Base-by-base conservation (phyloP, 2,888 invertebrate species). In the Eutolmus rufibarbis region DNA sequence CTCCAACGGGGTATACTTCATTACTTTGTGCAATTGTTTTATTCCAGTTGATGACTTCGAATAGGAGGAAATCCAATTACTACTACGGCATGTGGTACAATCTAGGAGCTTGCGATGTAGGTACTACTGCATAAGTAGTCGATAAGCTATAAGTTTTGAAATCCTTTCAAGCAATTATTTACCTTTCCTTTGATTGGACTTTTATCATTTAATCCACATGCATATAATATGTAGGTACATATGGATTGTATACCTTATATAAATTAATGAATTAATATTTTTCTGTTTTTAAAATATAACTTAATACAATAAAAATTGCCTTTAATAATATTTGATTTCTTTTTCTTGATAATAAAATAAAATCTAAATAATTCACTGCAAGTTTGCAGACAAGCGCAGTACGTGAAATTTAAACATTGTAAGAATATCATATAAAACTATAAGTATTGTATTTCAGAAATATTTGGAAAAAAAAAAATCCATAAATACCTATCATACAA, bases 21-120 rank as follows among this genome's bases (percentile, higher is more conserved):
- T 88, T 88, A 88, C 86, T 28, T 86, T 90, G 90, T 90, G 90
- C 89, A 90, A 90, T 90, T 90, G 90, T 89, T 89, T 90, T 90
- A 90, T 90, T 90, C 90, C 90, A 89, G 89, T 89, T 88, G 88
- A 88, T 87, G 89, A 88, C 87, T 89, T 90, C 89, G 87, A 90
- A 89, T 89, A 82, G 78, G 89, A 74, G 19, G 85, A 74, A 74
- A 85, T 85, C 34, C 74, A 85, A 85, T 85, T 85, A 85, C 46
- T 43, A 43, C 74, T 43, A 28, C 19, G 85, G 85, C 85, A 85
- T 85, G 74, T 40, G 85, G 46, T 46, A 74, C 46, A 74, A 43
- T 40, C 43, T n/a, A 2, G 1, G 16, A 46, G 46, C 28, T n/a
- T 12, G 28, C 16, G n/a, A 40, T 57, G 23, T 66, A n/a, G 14